Percentiles rank a stretch among this genome's conserved stretches.
Evolutionary conservation across 2,888 invertebrate species (phyloP).

Genomic region (Terebella lapidaria): DNA sequence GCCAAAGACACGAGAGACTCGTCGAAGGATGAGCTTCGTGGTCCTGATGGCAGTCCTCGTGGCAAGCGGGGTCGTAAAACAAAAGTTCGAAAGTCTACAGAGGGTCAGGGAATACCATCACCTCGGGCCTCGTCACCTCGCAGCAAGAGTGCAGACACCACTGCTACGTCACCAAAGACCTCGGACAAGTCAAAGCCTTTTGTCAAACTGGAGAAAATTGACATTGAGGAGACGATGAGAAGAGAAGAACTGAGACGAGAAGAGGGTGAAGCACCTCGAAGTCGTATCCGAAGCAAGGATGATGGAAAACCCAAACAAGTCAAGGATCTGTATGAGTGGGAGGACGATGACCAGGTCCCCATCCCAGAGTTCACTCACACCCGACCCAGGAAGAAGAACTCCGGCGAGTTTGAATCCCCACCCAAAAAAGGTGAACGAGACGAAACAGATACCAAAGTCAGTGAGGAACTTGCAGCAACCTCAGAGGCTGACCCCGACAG

Average conservation of each 20-base stretch:
- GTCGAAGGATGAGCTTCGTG: background rate
- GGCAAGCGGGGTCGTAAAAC: background rate
- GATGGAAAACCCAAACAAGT: conserved; percentile 5
- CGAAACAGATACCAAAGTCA: background rate
- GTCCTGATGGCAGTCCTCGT: background rate
- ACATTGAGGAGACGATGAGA: background rate
- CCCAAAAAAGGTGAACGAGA: background rate
- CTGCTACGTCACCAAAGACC: background rate
- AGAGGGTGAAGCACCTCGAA: background rate
- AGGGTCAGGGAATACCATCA: background rate
- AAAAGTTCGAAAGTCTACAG: background rate
- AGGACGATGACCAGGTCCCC: conserved; percentile 22
- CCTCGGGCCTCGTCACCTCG: background rate
- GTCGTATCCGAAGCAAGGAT: background rate
- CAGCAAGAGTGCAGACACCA: background rate
- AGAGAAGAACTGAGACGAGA: background rate
- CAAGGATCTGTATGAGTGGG: conserved; percentile 21
- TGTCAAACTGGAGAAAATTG: background rate
- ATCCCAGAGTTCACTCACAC: conserved; percentile 7
- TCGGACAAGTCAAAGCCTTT: conserved; percentile 2
- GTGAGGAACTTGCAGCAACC: too few relatives aligned
- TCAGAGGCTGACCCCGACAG: too few relatives aligned
- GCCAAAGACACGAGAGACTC: too few relatives aligned
- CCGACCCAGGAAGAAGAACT: background rate
- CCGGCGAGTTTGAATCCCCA: too few relatives aligned